These are phyloP conservation scores for Pelodytes ibericus DNA, from an alignment of 2,797 vertebrate genomes.

Conservation along the genomic window DNA sequence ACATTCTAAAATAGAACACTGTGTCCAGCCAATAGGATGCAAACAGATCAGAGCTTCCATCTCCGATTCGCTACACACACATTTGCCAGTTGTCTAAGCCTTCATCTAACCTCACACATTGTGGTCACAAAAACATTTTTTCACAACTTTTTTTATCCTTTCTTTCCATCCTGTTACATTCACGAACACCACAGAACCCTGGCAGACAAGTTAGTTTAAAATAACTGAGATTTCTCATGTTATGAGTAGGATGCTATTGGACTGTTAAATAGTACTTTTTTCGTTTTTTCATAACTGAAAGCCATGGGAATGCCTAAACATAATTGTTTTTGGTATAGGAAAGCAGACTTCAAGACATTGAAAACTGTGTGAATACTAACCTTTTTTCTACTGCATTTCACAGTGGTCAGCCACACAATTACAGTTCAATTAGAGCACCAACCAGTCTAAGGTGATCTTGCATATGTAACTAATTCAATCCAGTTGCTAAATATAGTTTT, in stretches of 20 bases:
- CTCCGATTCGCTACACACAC: not conserved
- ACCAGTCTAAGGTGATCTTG: no score
- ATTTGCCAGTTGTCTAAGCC: not conserved
- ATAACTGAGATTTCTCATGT: not conserved
- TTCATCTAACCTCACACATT: slow-evolving; percentile 1
- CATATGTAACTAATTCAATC: no score
- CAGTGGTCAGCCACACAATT: no score
- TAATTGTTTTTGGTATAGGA: no score
- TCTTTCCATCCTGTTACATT: not conserved
- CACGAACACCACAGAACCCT: not conserved
- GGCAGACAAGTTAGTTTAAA: not conserved
- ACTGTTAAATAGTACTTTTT: not conserved
- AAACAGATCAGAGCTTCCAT: not conserved
- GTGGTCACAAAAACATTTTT: not conserved
- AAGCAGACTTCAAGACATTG: no score
- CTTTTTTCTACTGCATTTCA: no score
- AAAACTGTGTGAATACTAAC: no score
- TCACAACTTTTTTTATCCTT: not conserved
- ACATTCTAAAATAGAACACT: not conserved
- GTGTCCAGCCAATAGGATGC: not conserved
- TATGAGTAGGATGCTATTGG: not conserved
- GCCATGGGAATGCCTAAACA: no score
- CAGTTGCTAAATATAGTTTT: no score
- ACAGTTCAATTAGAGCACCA: no score
- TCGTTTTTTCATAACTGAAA: not conserved